A percentile compares a stretch with the other conserved stretches of the same genome.
These are phyloP conservation scores for Mythimna albipuncta DNA, from an alignment of 2,888 invertebrate genomes.

Conservation along the genomic window DNA sequence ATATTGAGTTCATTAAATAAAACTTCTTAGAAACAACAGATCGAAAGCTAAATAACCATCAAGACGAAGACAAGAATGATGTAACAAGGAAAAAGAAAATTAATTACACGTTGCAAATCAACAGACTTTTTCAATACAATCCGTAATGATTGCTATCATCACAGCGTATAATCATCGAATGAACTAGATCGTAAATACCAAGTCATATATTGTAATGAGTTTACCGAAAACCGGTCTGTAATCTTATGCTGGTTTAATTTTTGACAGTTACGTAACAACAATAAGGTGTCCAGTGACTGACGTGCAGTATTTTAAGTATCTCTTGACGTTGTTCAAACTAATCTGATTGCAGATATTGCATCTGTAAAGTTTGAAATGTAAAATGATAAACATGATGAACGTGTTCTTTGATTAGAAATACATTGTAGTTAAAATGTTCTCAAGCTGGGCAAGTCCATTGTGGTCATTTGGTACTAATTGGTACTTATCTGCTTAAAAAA, in stretches of 20 bases:
- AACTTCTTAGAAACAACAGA: neutral
- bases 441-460: neutral
- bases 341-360: slow-evolving; percentile 31
- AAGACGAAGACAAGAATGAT: slow-evolving; percentile 18
- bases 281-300: slow-evolving; percentile 5
- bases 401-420: neutral
- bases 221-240: slow-evolving; percentile 32
- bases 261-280: slow-evolving; percentile 47
- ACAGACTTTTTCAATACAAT: slow-evolving; percentile 27
- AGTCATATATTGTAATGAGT: slow-evolving; percentile 53
- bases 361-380: neutral
- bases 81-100: slow-evolving; percentile 33
- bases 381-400: neutral
- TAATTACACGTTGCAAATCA: slow-evolving; percentile 42
- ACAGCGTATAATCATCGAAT: slow-evolving; percentile 35
- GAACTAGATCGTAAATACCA: slow-evolving; percentile 49
- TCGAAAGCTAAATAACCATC: slow-evolving; percentile 17
- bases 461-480: neutral
- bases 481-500: neutral
- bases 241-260: slow-evolving; percentile 35
- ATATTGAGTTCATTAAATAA: slow-evolving; percentile 1
- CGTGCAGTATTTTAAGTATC: neutral
- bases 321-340: slow-evolving; percentile 2
- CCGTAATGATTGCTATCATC: slow-evolving; percentile 39
- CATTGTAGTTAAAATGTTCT: neutral